Percentiles rank a stretch among this genome's conserved stretches.
phyloP scores from a whole-genome alignment of 2,888 invertebrate genomes.

The Andrena bucephala region DNA sequence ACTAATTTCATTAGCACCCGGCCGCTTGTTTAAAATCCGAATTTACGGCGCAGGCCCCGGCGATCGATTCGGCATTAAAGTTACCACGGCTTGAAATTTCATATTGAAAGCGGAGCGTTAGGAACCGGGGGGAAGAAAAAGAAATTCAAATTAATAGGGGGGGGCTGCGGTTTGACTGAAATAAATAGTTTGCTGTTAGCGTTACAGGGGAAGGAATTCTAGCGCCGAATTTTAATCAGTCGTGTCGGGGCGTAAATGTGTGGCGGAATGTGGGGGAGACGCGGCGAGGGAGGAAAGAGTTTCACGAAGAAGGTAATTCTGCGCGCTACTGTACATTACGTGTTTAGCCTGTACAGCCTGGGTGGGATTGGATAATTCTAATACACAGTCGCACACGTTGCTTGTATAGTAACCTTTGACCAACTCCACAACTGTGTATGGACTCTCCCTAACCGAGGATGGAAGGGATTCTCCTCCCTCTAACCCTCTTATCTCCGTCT shows the following conservation, averaged over 20 bases:
- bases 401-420: conserved; percentile 76
- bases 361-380: conserved; percentile 79
- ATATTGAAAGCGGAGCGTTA: too few relatives aligned
- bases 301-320: conserved; percentile 61
- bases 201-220: background rate
- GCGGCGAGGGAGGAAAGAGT: background rate
- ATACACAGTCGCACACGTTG: conserved; percentile 73
- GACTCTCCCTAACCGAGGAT: conserved; percentile 57
- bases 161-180: background rate
- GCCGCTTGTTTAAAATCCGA: conserved; percentile 62
- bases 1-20: conserved; percentile 58
- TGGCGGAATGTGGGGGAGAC: background rate
- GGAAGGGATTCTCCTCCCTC: conserved; percentile 60
- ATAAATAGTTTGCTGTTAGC: background rate
- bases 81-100: too few relatives aligned
- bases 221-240: conserved; percentile 37
- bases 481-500: conserved; percentile 7
- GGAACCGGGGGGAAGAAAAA: too few relatives aligned
- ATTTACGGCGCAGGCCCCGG: conserved; percentile 33
- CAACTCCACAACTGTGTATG: conserved; percentile 70
- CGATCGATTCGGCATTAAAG: background rate
- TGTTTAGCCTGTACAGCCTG: conserved; percentile 64
- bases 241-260: background rate
- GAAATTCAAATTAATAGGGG: too few relatives aligned
- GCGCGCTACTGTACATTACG: conserved; percentile 68